Evolutionary conservation across 2,888 invertebrate genomes (phyloP).

Genomic region (Drosophila kanekoi): DNA sequence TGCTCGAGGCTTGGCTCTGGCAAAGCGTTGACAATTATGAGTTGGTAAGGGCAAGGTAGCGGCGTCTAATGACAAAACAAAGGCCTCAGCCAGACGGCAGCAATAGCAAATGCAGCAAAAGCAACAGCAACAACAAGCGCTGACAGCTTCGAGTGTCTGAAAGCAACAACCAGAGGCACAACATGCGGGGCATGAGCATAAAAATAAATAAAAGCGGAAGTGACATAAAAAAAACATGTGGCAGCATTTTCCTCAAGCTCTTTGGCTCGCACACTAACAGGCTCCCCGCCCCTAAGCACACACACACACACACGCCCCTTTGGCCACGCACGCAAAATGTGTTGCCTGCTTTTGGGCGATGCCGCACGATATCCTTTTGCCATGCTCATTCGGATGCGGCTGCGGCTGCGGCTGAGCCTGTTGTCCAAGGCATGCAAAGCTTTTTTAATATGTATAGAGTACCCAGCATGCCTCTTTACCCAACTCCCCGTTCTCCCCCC

Average conservation of each 20-base stretch:
- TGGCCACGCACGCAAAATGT: constrained; percentile 77
- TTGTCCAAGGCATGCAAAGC: constrained; percentile 60
- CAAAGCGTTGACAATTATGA: constrained; percentile 68
- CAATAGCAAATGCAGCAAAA: constrained; percentile 43
- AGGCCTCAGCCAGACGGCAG: constrained; percentile 40
- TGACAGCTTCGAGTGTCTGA: constrained; percentile 42
- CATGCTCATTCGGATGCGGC: constrained; percentile 11
- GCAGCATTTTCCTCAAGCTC: constrained; percentile 61
- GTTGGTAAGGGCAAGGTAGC: constrained; percentile 18
- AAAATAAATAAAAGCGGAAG: constrained; percentile 73
- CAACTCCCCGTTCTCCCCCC: no score
- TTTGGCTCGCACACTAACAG: neutral
- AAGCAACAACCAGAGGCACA: constrained; percentile 20
- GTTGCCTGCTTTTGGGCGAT: constrained; percentile 66
- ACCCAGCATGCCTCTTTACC: constrained; percentile 1
- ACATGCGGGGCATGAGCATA: constrained; percentile 40
- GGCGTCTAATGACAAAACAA: constrained; percentile 57
- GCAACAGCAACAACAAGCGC: constrained; percentile 22
- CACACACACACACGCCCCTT: constrained; percentile 5
- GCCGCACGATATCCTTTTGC: constrained; percentile 38
- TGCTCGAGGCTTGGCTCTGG: no score
- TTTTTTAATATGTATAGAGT: constrained; percentile 61
- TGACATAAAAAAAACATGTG: constrained; percentile 77
- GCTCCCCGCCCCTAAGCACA: neutral
- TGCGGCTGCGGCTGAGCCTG: constrained; percentile 20